A percentile compares a stretch with the other conserved stretches of the same genome.
These are phyloP conservation scores for Pelodytes ibericus DNA, from an alignment of 2,797 vertebrate species.

Conservation along the genomic window DNA sequence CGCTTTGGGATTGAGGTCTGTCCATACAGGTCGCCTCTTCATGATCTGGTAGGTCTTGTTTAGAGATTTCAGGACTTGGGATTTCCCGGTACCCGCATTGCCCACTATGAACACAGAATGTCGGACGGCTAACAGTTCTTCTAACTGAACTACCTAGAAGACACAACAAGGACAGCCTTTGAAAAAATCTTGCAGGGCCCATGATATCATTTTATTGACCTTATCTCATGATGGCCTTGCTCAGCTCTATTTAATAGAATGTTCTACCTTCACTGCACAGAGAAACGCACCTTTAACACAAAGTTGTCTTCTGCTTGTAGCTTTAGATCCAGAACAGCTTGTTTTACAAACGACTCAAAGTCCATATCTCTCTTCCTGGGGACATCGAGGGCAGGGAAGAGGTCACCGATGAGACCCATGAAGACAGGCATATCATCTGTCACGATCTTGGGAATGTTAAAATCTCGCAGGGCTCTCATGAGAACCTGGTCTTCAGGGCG, in stretches of 20 bases:
- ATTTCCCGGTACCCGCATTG: constrained; percentile 89
- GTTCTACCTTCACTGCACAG: too few species aligned
- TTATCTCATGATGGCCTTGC: too few species aligned
- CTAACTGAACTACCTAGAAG: constrained; percentile 88
- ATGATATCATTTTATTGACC: too few species aligned
- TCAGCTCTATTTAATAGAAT: too few species aligned
- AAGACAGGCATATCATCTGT: constrained; percentile 92
- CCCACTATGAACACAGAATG: constrained; percentile 96
- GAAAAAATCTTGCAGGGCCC: too few species aligned
- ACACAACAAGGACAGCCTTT: neutral
- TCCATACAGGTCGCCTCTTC: constrained; percentile 85
- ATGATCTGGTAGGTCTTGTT: constrained; percentile 89
- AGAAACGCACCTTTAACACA: constrained; percentile 83
- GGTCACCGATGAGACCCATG: constrained; percentile 89
- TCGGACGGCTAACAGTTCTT: constrained; percentile 88
- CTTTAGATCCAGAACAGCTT: constrained; percentile 85
- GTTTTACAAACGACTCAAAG: constrained; percentile 84
- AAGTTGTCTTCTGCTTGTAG: constrained; percentile 95
- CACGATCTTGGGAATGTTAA: constrained; percentile 93
- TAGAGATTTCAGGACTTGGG: constrained; percentile 89
- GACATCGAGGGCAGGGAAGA: constrained; percentile 89
- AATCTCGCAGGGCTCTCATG: constrained; percentile 93
- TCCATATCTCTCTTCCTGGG: constrained; percentile 83
- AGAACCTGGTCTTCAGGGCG: constrained; percentile 92
- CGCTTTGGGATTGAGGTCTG: constrained; percentile 94